Base-by-base conservation (phyloP, 2,113 vertebrate species). In the Eurypyga helias region DNA sequence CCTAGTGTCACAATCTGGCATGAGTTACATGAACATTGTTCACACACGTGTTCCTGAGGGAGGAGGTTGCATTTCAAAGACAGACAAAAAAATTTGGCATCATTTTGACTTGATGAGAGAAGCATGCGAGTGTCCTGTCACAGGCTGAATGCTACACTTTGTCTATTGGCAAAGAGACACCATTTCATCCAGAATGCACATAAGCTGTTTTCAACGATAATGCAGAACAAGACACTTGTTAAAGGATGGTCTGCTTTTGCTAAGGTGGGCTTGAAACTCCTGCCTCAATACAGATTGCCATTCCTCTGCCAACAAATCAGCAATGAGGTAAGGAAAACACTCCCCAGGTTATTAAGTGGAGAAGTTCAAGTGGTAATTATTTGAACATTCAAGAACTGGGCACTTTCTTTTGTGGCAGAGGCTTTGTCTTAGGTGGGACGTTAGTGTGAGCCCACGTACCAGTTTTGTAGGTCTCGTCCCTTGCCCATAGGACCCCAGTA, bases 41-140 rank as follows among this genome's bases (percentile, higher is more conserved):
- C 81, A 58, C 57, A 26, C 13, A 41, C 58, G 61, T 0, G 0
- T 64, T 93, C 62, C 69, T 75, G 48, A 10, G 76, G 31, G n/a
- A 85, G 57, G 31, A 87, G 43, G 52, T 17, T 86, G 54, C 54
- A 24, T 93, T 95, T 94, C 62, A 83, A 90, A 65, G n/a, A 52
- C 31, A 65, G 66, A 85, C 41, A 76, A 91, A 81, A 91, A 90
- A 87, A 96, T 83, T 18, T 88, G 75, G 91, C 60, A 92, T 49
- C 49, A 25, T 86, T 93, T 89, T 91, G 49, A 58, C 78, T 73
- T 70, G 41, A 58, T 49, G 81, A 83, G 61, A 76, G 84, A 79
- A 76, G 70, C 16, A 17, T 36, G 23, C 45, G 62, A 77, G 72
- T 90, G 55, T 92, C 75, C 67, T 90, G 79, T 88, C 71, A 77